phyloP scores from a whole-genome alignment of 1,140 invertebrate genomes.

The Papilio polyxenes region DNA sequence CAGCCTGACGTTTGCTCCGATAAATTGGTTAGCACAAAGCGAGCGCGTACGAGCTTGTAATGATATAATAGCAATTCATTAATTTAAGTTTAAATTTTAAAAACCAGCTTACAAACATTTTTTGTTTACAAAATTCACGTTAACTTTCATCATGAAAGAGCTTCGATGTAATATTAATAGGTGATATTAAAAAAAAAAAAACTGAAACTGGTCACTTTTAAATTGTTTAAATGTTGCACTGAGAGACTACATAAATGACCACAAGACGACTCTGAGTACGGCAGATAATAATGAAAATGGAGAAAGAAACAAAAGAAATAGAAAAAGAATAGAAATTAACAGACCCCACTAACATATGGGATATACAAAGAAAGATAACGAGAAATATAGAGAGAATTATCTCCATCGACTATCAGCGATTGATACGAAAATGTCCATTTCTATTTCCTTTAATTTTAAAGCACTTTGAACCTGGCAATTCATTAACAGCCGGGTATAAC shows the following conservation, averaged over 20 bases:
- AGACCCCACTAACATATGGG: no score
- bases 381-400: no score
- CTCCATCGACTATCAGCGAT: background rate
- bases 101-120: conserved; percentile 4
- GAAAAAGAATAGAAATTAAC: no score
- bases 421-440: background rate
- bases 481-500: conserved; percentile 14
- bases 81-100: conserved; percentile 5
- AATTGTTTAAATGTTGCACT: background rate
- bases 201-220: background rate
- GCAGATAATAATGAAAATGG: background rate
- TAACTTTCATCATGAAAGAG: background rate
- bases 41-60: background rate
- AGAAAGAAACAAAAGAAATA: background rate
- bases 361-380: no score
- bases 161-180: background rate
- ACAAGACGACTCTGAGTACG: background rate
- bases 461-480: conserved; percentile 24
- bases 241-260: no score
- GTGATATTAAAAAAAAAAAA: no score
- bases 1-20: background rate
- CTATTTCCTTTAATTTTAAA: conserved; percentile 14
- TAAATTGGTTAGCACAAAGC: conserved; percentile 16
- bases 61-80: conserved; percentile 21
- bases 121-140: background rate